A percentile compares a stretch with the other conserved stretches of the same genome.
Conservation (phyloP, 92 coral and sea anemone species). For the Phymanthus crucifer region DNA sequence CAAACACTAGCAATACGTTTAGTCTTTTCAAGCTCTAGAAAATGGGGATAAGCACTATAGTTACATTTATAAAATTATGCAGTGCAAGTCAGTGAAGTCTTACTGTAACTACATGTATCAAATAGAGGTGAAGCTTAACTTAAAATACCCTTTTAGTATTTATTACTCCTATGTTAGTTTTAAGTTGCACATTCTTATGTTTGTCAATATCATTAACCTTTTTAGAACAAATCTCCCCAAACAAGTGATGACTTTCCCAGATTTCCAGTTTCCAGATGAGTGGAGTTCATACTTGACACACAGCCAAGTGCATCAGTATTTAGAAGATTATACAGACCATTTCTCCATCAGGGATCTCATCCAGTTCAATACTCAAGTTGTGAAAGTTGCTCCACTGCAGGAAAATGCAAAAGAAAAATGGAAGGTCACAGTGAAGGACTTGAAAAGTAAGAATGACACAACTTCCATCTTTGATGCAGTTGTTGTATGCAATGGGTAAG, state of each 20-base stretch:
- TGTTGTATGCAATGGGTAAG: conserved; percentile 89
- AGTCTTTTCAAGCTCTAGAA: no score
- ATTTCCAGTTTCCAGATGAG: conserved; percentile 72
- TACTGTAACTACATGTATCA: no score
- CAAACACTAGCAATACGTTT: no score
- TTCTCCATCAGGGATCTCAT: conserved; percentile 59
- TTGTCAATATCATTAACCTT: neutral
- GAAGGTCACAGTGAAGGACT: conserved; percentile 69
- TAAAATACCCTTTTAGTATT: no score
- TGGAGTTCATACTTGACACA: conserved; percentile 59
- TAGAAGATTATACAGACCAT: conserved; percentile 67
- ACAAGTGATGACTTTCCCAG: conserved; percentile 87
- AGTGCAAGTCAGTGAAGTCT: no score
- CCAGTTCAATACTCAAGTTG: conserved; percentile 60
- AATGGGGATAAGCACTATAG: no score
- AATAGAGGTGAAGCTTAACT: no score
- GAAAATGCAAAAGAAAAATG: conserved; percentile 41
- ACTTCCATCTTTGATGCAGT: conserved; percentile 69
- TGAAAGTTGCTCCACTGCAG: conserved; percentile 53
- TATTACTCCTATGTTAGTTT: no score
- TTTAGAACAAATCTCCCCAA: conserved; percentile 85
- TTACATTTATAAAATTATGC: no score
- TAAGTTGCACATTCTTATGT: neutral
- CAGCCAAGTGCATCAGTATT: conserved; percentile 58
- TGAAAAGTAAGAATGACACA: conserved; percentile 34